Evolutionary conservation across 2,113 vertebrate species (phyloP), one percentile per base, ranked within the genome.

Genomic region (Carollia perspicillata): DNA sequence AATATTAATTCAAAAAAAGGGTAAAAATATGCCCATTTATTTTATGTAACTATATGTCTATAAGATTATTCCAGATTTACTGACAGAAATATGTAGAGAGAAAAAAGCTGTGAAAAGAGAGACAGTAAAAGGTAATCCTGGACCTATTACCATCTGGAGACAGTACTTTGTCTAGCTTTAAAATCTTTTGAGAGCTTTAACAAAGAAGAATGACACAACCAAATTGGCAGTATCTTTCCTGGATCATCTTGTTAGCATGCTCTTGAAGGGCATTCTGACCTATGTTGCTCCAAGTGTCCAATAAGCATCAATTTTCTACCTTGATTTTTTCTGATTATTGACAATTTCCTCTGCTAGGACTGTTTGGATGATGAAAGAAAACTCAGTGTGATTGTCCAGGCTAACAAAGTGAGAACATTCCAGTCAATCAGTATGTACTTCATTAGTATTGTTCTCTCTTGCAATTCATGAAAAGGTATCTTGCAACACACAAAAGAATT

Each of bases 311-410:
- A 98, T 98, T 98, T 97, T 97, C 92, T 95, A 90, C 92, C 90
- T 94, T 97, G 92, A 97, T 97, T 97, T 95, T 96, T 85, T 95
- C 95, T 97, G 95, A 97, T 97, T 98, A 97, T 97, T 91, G 97
- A 88, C 96, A 97, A 97, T 98, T 97, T 97, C 97, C 96, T 97
- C 95, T 93, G 88, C 78, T 79, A 97, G 85, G 37, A 93, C n/a
- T 60, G 30, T 90, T 95, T 81, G 81, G 80, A 94, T 92, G 93
- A 97, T 90, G 95, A 95, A 90, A 90, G 49, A 71, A 90, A 96
- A 90, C 88, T 96, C 90, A 35, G 2, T 60, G 49, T 84, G 94
- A 97, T 93, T 96, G 90, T 80, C 33, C 85, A 79, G 55, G 47
- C 80, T 95, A 94, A 83, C 80, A 83, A 85, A 95, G 84, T 94